Base-by-base conservation (phyloP, 2,888 invertebrate species). In the Cataglyphis altisquamis region DNA sequence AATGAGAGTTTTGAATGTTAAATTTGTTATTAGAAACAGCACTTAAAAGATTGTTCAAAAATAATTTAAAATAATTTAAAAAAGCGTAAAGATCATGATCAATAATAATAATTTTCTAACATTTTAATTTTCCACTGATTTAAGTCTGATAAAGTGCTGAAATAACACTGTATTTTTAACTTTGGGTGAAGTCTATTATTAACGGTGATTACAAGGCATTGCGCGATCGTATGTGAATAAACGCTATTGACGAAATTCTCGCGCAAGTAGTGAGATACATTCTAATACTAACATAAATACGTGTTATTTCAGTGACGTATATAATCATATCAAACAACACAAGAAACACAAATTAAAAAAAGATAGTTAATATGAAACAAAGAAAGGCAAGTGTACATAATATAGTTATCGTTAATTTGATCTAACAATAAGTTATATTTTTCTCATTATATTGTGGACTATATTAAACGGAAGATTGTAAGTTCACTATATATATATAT, bases 231-330 rank as follows among this genome's bases (percentile, higher is more conserved):
- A 67, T 57, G 67, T 15, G 83, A 63, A 77, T 29, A 73, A 86
- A 64, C 77, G 73, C 45, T 66, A 64, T 67, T 66, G 62, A 83
- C 70, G 62, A 86, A 82, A 62, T 60, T 29, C 15, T 52, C 45
- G 10, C 18, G 15, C 21, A 18, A 77, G 32, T 55, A 63, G 55
- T 62, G 55, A 77, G 70, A 77, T 70, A 82, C 75, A 84, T 77
- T 82, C 82, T 64, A 85, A n/a, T 81, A 82, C 84, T 86, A 36
- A 36, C 32, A 32, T 36, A 78, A 62, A 78, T 72, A 81, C 81
- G 48, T 29, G 25, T 66, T 81, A 84, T 82, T 85, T 85, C 81
- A 60, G 67, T 82, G 55, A 68, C 60, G 64, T 57, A 45, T 36
- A n/a, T 52, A 72, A 45, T 70, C 4, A 39, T 57, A 45, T 60